A percentile compares a stretch with the other conserved stretches of the same genome.
Evolutionary conservation across 2,797 vertebrate genomes (phyloP).

Genomic region (Lithobates pipiens): DNA sequence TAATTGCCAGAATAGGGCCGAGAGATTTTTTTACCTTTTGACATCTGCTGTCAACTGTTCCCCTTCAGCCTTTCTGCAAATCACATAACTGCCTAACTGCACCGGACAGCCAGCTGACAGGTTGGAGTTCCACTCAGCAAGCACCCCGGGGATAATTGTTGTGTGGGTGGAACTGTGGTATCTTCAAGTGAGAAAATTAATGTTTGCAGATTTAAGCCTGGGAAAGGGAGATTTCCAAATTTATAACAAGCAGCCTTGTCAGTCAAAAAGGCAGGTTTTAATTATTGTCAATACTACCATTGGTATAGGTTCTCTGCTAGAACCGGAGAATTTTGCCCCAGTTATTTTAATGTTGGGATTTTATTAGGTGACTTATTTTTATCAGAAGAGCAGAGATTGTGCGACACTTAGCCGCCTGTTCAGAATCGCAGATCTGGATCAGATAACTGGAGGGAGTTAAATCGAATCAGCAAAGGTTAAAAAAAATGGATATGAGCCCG

Average conservation of each 20-base stretch:
- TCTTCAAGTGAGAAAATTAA: slow-evolving; percentile 50
- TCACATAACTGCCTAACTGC: neutral
- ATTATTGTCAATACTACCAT: slow-evolving; percentile 39
- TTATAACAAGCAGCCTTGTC: slow-evolving; percentile 48
- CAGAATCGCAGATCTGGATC: neutral
- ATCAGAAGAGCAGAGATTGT: neutral
- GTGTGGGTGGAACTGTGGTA: neutral
- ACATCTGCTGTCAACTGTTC: slow-evolving; percentile 37
- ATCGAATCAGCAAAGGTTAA: neutral
- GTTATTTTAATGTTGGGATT: neutral
- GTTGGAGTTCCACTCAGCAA: slow-evolving; percentile 32
- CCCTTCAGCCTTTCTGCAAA: slow-evolving; percentile 5
- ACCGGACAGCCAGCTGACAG: slow-evolving; percentile 47
- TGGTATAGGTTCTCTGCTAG: neutral
- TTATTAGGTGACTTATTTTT: neutral
- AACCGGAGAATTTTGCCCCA: neutral
- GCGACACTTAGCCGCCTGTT: neutral
- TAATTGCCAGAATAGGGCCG: slow-evolving; percentile 31
- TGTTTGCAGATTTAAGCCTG: slow-evolving; percentile 59
- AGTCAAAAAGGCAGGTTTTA: slow-evolving; percentile 52
- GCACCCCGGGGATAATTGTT: slow-evolving; percentile 51
- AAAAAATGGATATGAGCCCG: neutral
- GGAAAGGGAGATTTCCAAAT: slow-evolving; percentile 50
- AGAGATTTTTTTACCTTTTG: slow-evolving; percentile 42
- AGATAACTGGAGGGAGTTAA: too few relatives aligned